phyloP scores from a whole-genome alignment of 1,140 invertebrate genomes.

The Cyrtorhinus lividipennis region DNA sequence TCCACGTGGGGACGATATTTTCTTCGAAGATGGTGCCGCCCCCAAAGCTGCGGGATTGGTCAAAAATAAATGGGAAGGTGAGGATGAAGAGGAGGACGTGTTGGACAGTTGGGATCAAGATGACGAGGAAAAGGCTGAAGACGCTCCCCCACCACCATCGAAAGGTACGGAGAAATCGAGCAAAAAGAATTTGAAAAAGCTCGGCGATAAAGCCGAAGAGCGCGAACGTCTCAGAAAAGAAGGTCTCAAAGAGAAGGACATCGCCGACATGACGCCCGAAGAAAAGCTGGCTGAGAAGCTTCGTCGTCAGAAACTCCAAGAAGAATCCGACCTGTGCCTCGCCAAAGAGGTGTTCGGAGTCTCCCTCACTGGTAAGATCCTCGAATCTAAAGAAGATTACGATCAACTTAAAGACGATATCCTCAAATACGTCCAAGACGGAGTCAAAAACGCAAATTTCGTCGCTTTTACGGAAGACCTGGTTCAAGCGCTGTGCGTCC shows the following conservation, averaged over 20 bases:
- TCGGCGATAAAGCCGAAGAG: conserved; percentile 52
- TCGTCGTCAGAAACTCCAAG: conserved; percentile 40
- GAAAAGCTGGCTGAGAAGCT: conserved; percentile 56
- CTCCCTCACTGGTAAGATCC: conserved; percentile 44
- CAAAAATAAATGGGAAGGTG: conserved; percentile 70
- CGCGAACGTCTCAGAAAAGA: background rate
- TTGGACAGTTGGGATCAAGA: conserved; percentile 77
- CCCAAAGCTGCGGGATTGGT: background rate
- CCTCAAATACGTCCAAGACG: conserved; percentile 50
- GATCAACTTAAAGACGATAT: conserved; percentile 58
- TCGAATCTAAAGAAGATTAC: conserved; percentile 65
- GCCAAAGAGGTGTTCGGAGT: conserved; percentile 76
- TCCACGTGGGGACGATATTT: background rate
- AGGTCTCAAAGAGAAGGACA: background rate
- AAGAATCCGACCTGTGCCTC: conserved; percentile 68
- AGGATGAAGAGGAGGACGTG: conserved; percentile 71
- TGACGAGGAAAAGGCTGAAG: conserved; percentile 47
- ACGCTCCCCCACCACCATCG: conserved; percentile 37
- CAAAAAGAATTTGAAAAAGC: conserved; percentile 49
- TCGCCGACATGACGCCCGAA: conserved; percentile 45
- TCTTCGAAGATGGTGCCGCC: background rate
- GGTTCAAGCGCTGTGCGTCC: conserved; percentile 58
- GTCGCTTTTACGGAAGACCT: conserved; percentile 61
- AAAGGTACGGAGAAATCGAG: conserved; percentile 29
- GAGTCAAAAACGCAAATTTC: conserved; percentile 55